Conservation (phyloP, 2,797 vertebrate species). For the Antennarius maculatus region DNA sequence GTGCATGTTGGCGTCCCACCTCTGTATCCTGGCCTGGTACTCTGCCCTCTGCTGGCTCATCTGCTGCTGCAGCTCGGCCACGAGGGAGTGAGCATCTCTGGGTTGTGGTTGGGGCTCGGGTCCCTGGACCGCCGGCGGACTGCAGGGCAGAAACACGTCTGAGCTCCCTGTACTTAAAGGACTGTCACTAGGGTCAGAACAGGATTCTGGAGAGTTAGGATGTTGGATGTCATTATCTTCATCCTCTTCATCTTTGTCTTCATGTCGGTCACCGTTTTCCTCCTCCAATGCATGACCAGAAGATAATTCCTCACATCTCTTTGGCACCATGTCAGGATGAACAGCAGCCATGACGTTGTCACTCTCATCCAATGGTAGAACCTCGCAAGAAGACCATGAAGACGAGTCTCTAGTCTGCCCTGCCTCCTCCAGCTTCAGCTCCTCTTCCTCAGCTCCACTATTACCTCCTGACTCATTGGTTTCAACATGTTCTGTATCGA, state of each 20-base stretch:
- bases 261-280: background rate
- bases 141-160: constrained; percentile 82
- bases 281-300: constrained; percentile 30
- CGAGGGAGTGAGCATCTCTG: constrained; percentile 48
- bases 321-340: constrained; percentile 27
- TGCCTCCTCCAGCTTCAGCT: constrained; percentile 30
- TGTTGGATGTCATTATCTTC: constrained; percentile 32
- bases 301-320: constrained; percentile 28
- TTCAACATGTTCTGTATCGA: constrained; percentile 13
- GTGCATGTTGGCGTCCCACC: constrained; percentile 58
- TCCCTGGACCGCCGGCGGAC: constrained; percentile 57
- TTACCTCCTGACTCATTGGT: background rate
- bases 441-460: constrained; percentile 3
- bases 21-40: constrained; percentile 77
- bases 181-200: constrained; percentile 65
- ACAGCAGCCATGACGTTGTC: constrained; percentile 3
- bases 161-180: constrained; percentile 83
- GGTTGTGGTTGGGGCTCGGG: constrained; percentile 29
- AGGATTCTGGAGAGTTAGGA: constrained; percentile 71
- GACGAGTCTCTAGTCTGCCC: constrained; percentile 57
- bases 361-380: constrained; percentile 68
- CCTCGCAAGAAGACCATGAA: constrained; percentile 81
- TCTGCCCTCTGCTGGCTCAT: constrained; percentile 78
- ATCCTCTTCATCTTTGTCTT: constrained; percentile 7
- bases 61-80: constrained; percentile 72